Evolutionary conservation across 2,888 invertebrate genomes (phyloP).

Genomic region (Prosopocoilus inquinatus): DNA sequence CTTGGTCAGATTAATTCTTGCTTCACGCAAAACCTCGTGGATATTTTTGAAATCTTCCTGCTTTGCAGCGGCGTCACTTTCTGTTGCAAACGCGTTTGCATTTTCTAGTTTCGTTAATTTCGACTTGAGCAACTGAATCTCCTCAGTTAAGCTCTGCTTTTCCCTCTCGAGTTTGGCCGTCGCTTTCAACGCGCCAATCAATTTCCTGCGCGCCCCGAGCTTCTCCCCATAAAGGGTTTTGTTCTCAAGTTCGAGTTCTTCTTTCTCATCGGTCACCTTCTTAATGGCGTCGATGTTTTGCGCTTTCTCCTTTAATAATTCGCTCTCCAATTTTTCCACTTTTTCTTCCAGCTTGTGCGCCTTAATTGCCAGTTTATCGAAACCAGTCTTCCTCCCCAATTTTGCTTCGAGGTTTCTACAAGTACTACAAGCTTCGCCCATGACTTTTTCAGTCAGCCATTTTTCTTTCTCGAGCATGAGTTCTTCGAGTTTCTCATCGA

Average conservation of each 20-base stretch:
- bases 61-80: too few relatives aligned
- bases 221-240: background rate
- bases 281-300: background rate
- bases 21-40: too few relatives aligned
- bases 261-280: conserved; percentile 8
- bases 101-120: too few relatives aligned
- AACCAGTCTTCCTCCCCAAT: background rate
- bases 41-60: too few relatives aligned
- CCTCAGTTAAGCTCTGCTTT: too few relatives aligned
- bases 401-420: background rate
- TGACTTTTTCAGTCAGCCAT: conserved; percentile 10
- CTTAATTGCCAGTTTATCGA: conserved; percentile 8
- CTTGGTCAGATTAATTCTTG: too few relatives aligned
- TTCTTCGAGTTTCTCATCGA: conserved; percentile 8
- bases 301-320: conserved; percentile 1
- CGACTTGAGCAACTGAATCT: too few relatives aligned
- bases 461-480: conserved; percentile 11
- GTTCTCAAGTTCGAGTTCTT: background rate
- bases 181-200: too few relatives aligned
- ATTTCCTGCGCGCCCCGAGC: too few relatives aligned
- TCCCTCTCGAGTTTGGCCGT: too few relatives aligned
- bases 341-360: conserved; percentile 8
- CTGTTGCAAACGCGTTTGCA: too few relatives aligned
- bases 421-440: background rate
- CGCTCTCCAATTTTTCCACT: conserved; percentile 3